Conservation (phyloP, 2,797 vertebrate genomes). For the Hippoglossus hippoglossus region DNA sequence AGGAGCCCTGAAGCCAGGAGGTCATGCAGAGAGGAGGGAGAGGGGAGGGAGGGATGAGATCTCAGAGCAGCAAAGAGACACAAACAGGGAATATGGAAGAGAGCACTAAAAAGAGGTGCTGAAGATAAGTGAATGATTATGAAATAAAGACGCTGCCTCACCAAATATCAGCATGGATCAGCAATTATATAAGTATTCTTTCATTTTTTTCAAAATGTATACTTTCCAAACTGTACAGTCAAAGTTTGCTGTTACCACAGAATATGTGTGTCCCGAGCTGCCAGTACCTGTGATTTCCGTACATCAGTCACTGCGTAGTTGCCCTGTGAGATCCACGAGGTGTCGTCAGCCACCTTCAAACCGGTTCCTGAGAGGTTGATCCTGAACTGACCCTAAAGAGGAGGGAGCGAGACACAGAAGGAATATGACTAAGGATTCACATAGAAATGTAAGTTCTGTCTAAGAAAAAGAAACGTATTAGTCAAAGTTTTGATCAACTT, state of each 20-base stretch:
- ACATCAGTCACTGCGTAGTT: conserved; percentile 92
- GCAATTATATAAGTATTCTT: too few species aligned
- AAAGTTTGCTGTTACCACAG: too few species aligned
- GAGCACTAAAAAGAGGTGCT: not conserved
- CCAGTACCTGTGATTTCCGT: conserved; percentile 88
- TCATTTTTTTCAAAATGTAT: too few species aligned
- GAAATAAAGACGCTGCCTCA: too few species aligned
- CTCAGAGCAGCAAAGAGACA: too few species aligned
- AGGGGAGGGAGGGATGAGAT: not conserved
- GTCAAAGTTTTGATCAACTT: too few species aligned
- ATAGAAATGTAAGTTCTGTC: not conserved
- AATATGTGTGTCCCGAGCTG: not conserved
- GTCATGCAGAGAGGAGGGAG: conserved; percentile 1
- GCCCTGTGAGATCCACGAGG: conserved; percentile 93
- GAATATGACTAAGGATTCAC: not conserved
- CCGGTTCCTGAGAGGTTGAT: conserved; percentile 94
- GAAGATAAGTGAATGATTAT: too few species aligned
- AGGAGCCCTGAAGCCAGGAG: conserved; percentile 15
- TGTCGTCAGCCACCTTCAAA: conserved; percentile 85
- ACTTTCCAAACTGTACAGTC: too few species aligned
- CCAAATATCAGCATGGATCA: too few species aligned
- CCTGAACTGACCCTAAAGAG: conserved; percentile 90
- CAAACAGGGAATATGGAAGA: not conserved
- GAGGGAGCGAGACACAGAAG: not conserved
- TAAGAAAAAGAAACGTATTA: too few species aligned